Percentiles rank a stretch among this genome's conserved stretches.
Evolutionary conservation across 2,113 vertebrate species (phyloP).

Genomic region (Percopsis transmontana): DNA sequence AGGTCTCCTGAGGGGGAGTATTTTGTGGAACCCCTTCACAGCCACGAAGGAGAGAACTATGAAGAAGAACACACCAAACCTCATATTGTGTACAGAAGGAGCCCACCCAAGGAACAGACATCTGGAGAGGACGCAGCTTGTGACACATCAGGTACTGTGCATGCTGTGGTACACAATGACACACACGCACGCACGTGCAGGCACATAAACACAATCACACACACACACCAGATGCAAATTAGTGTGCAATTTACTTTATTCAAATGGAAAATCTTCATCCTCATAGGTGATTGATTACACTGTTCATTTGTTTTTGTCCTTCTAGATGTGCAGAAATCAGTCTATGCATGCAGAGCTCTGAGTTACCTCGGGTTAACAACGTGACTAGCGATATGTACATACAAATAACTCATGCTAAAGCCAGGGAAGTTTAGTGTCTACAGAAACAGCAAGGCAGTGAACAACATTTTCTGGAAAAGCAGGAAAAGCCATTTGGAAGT

Average conservation of each 20-base stretch:
- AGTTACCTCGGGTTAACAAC: neutral
- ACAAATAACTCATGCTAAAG: conserved; percentile 10
- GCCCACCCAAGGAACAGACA: conserved; percentile 66
- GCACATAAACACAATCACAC: neutral
- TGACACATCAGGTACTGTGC: conserved; percentile 88
- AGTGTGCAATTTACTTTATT: too few species aligned
- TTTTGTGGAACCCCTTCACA: conserved; percentile 94
- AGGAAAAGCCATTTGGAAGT: conserved; percentile 73
- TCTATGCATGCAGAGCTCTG: too few species aligned
- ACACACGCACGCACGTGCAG: conserved; percentile 4
- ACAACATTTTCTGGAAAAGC: conserved; percentile 53
- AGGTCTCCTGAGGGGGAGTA: conserved; percentile 94
- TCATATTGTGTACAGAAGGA: conserved; percentile 90
- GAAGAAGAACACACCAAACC: conserved; percentile 96
- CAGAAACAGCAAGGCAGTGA: conserved; percentile 27
- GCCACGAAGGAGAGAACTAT: conserved; percentile 82
- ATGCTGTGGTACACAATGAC: neutral
- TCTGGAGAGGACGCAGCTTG: conserved; percentile 76
- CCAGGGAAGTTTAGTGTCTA: conserved; percentile 11
- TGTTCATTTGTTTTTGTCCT: neutral
- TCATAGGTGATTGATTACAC: neutral
- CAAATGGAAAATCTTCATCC: neutral
- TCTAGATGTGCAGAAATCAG: too few species aligned
- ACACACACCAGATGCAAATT: neutral
- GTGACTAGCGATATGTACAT: neutral